These are phyloP conservation scores for Empis stercorea DNA, from an alignment of 2,888 invertebrate species.

Conservation along the genomic window DNA sequence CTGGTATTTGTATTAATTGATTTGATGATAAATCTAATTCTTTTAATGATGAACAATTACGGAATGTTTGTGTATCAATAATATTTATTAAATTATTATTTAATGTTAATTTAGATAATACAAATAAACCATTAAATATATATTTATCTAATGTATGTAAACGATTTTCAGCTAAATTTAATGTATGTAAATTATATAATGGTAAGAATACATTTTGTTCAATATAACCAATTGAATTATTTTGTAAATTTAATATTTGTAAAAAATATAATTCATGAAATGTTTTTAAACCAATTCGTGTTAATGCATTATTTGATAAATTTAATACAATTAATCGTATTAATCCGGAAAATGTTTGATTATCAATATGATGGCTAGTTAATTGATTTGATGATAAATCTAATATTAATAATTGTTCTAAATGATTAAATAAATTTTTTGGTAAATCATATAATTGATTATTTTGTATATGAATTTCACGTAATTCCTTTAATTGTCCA, in stretches of 20 bases:
- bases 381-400: conserved; percentile 77
- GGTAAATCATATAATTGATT: conserved; percentile 74
- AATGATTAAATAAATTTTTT: conserved; percentile 66
- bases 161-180: conserved; percentile 79
- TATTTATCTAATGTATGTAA: conserved; percentile 68
- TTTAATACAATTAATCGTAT: conserved; percentile 75
- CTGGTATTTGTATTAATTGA: conserved; percentile 66
- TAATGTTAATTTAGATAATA: conserved; percentile 68
- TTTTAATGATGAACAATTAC: conserved; percentile 77
- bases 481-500: conserved; percentile 63
- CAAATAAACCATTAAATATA: conserved; percentile 71
- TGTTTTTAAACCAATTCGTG: conserved; percentile 67
- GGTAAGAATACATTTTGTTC: conserved; percentile 80
- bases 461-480: conserved; percentile 72
- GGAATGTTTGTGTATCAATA: conserved; percentile 68
- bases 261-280: conserved; percentile 79
- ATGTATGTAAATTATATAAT: conserved; percentile 75
- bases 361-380: conserved; percentile 71
- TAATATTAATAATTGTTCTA: conserved; percentile 71
- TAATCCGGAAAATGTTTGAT: conserved; percentile 72
- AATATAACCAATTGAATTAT: conserved; percentile 78
- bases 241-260: conserved; percentile 72
- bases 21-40: conserved; percentile 83
- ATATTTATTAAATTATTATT: conserved; percentile 73
- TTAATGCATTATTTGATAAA: conserved; percentile 73